phyloP scores from a whole-genome alignment of 2,888 invertebrate species.

The Ctena decussata region DNA sequence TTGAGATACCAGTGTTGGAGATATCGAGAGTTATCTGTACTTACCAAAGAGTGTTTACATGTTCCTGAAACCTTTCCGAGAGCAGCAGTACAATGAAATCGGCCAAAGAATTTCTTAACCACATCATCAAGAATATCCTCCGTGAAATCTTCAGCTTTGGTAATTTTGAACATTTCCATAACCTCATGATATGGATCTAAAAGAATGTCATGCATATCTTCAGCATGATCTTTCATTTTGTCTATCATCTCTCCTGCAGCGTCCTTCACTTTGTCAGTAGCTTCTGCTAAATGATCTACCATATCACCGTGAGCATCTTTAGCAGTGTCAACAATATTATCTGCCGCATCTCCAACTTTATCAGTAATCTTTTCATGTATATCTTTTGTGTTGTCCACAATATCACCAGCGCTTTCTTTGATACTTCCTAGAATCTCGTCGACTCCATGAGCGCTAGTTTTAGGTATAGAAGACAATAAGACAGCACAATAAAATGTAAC shows the following conservation, averaged over 20 bases:
- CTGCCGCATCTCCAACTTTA: background rate
- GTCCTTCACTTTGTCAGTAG: constrained; percentile 4
- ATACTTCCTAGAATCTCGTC: constrained; percentile 12
- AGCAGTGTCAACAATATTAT: constrained; percentile 7
- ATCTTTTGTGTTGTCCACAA: constrained; percentile 18
- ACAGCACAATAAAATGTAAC: background rate
- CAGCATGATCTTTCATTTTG: background rate
- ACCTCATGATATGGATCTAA: constrained; percentile 55
- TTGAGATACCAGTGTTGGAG: too few relatives aligned
- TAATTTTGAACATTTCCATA: constrained; percentile 54
- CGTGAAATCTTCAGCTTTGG: constrained; percentile 43
- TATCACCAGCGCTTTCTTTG: constrained; percentile 15
- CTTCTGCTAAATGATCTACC: constrained; percentile 38
- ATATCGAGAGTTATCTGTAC: too few relatives aligned
- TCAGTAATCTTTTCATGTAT: constrained; percentile 24
- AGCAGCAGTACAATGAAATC: constrained; percentile 39
- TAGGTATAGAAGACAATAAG: background rate
- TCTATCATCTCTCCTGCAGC: background rate
- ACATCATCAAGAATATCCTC: constrained; percentile 47
- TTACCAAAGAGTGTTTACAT: constrained; percentile 48
- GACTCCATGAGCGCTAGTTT: background rate
- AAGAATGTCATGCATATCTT: constrained; percentile 27
- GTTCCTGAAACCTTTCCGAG: constrained; percentile 16
- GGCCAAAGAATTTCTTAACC: constrained; percentile 25
- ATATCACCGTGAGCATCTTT: constrained; percentile 23